Percentiles rank a stretch among this genome's conserved stretches.
Evolutionary conservation across 2,113 vertebrate species (phyloP).

Genomic region (Grallaria varia): DNA sequence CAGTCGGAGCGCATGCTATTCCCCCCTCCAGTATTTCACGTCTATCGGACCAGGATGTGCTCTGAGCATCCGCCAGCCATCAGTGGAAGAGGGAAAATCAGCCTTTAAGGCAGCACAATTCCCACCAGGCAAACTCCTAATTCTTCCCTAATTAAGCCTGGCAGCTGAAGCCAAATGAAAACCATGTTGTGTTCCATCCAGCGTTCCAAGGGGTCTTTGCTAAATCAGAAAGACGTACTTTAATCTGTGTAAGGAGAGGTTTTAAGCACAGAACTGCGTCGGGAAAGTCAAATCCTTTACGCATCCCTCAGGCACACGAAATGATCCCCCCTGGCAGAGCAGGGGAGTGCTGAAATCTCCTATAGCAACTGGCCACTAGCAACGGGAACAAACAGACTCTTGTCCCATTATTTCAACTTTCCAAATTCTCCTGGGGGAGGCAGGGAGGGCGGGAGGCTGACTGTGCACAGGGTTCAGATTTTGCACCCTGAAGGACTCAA

Average conservation of each 20-base stretch:
- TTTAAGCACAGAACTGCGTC: slow-evolving; percentile 4
- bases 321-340: neutral
- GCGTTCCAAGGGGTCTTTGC: neutral
- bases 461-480: accelerated
- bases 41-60: neutral
- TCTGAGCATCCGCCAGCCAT: neutral
- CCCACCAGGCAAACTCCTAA: neutral
- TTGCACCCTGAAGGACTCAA: neutral
- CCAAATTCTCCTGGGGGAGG: neutral
- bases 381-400: neutral
- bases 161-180: slow-evolving; percentile 33
- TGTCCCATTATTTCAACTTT: neutral
- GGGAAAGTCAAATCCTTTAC: slow-evolving; percentile 35
- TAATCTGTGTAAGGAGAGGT: slow-evolving; percentile 36
- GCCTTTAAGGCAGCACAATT: neutral
- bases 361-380: slow-evolving; percentile 9
- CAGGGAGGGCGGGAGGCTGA: neutral
- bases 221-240: slow-evolving; percentile 36
- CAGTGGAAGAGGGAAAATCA: neutral
- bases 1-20: neutral
- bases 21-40: neutral
- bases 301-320: neutral
- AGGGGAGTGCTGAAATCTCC: neutral
- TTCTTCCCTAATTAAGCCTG: slow-evolving; percentile 25
- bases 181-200: neutral